Evolutionary conservation across 2,797 vertebrate species (phyloP), one percentile per base, ranked within the genome.

Genomic region (Sciurus carolinensis): DNA sequence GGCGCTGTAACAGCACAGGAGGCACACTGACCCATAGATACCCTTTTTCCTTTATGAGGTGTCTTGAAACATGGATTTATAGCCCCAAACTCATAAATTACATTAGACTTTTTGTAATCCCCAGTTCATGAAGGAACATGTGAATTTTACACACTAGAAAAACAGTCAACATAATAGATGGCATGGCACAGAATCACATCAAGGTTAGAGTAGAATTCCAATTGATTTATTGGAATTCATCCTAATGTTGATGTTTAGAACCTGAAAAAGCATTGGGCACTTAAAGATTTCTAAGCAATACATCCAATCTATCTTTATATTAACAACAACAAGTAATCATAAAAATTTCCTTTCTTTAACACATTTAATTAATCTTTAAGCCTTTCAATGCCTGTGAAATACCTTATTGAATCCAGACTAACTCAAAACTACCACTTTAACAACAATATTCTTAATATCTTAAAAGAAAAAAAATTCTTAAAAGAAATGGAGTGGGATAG

Each of bases 321-420:
- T 57, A 81, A 62, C 39, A 57, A 57, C 76, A 91, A 76, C 89
- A 96, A 86, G 97, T 89, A 83, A 95, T 66, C 4, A 81, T 18
- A 87, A 84, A 97, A 94, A 57, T 6, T 57, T 86, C 77, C 90
- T 52, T 76, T 57, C 30, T 90, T 90, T 91, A 97, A 91, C 28
- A 84, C 20, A 39, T 39, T 39, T 39, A 39, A 39, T 39, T 39
- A 39, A 39, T 39, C 39, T 39, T 39, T 39, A 94, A 95, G 42
- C 3, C 80, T 67, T 66, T 93, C 87, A 84, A 52, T 22, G 12
- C 12, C 81, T 84, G 66, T 13, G 24, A 96, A 94, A 62, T 66
- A 7, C 85, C 66, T 81, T 83, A 67, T 50, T 92, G 83, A 93
- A 80, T 82, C n/a, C 0, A 44, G 26, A 80, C 15, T 64, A 62